Conservation (phyloP, 2,888 invertebrate genomes). For the Zygothrica quintamaculata region DNA sequence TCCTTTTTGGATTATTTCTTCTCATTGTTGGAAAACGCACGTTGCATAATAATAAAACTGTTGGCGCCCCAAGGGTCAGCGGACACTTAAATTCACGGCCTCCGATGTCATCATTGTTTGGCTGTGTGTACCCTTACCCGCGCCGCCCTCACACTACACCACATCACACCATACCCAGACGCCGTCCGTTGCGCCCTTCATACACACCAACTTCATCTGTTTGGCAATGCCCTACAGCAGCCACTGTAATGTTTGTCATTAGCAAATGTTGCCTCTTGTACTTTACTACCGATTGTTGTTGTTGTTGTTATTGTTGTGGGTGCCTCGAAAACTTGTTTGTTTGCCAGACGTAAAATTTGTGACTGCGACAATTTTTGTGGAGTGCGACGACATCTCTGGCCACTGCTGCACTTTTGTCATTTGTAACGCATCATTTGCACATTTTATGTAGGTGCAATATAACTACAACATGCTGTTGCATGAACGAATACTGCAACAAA, state of each 20-base stretch:
- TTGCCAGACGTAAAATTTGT: constrained; percentile 71
- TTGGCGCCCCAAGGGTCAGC: constrained; percentile 8
- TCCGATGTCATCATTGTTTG: constrained; percentile 49
- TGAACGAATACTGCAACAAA: constrained; percentile 55
- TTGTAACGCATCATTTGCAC: constrained; percentile 73
- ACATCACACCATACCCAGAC: no score
- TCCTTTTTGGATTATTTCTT: constrained; percentile 4
- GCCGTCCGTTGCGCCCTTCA: not conserved
- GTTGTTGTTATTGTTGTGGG: constrained; percentile 39
- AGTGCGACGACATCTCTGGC: not conserved
- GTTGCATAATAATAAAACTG: constrained; percentile 75
- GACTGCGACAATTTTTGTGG: constrained; percentile 73
- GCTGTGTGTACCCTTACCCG: constrained; percentile 36
- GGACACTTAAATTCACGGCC: constrained; percentile 43
- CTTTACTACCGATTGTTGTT: constrained; percentile 64
- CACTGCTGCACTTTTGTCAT: constrained; percentile 32
- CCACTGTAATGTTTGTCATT: constrained; percentile 73
- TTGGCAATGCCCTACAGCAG: not conserved
- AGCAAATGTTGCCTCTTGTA: constrained; percentile 79
- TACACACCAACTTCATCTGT: not conserved
- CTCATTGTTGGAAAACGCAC: constrained; percentile 56
- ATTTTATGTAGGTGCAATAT: constrained; percentile 73
- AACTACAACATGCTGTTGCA: constrained; percentile 57
- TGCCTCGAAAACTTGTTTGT: constrained; percentile 55
- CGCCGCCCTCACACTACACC: not conserved